Base-by-base conservation (phyloP, 2,888 invertebrate genomes). In the Halictus quadricinctus region DNA sequence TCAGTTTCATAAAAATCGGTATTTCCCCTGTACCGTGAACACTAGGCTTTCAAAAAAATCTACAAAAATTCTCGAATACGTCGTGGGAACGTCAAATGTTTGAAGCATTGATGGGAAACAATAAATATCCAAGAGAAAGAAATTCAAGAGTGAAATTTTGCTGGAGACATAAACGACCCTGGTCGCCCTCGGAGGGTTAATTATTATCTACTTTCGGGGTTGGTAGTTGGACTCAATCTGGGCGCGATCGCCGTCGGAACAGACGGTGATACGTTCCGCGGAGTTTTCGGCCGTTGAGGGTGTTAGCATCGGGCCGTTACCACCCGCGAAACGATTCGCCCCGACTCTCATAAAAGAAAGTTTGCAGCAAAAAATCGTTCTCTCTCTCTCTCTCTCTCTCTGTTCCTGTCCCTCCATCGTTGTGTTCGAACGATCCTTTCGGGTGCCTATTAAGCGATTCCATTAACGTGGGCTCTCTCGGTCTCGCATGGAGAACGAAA, bases 201-300 rank as follows among this genome's bases (percentile, higher is more conserved):
- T 92, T 92, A 91, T 88, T 87, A 90, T 90, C 89, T 88, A 87
- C 90, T 89, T 88, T 77, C 82, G 88, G 85, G 85, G 87, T 85
- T 88, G 43, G 88, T 83, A 83, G 87, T 83, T 6, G 18, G 79
- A 60, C 77, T 75, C 6, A 50, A 50, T 50, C 50, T 50, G 60
- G 85, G 77, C 83, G 70, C 81, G 77, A 83, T 80, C 81, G 89
- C 82, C 84, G 85, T 89, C 86, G 74, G 83, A 77, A 83, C 84
- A 84, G 89, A 88, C 88, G 82, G 1, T 29, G 77, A 86, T 88
- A 83, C 81, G 79, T 77, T 76, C 86, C 87, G 72, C 70, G 79
- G 60, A 69, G 76, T 76, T 79, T 73, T 82, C 81, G 69, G 75
- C 79, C 74, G 48, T 46, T 81, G 72, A 60, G 76, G 76, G 48